These are phyloP conservation scores for Hydropotes inermis DNA, from an alignment of 2,113 vertebrate genomes.

Conservation along the genomic window DNA sequence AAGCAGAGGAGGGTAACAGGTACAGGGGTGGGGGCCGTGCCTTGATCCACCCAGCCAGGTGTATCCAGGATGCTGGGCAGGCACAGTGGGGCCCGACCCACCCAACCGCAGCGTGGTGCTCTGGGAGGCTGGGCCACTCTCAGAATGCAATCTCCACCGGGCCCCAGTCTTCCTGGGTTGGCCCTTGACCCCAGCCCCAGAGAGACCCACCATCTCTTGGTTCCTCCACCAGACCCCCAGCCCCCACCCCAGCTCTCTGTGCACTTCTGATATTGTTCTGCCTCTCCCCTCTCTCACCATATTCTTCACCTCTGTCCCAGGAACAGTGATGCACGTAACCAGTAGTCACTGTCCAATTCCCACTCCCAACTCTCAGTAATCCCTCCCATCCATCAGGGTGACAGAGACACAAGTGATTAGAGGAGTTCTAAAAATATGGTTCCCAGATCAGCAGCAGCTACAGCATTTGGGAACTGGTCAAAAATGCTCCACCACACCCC, in stretches of 20 bases:
- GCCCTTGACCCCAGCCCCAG: background rate
- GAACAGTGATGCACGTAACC: background rate
- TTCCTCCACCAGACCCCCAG: background rate
- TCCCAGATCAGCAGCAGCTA: background rate
- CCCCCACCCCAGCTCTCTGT: background rate
- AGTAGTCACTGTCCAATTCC: background rate
- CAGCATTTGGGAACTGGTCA: background rate
- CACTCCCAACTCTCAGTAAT: background rate
- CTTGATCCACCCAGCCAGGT: accelerated
- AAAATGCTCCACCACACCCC: no score
- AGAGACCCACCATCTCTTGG: background rate
- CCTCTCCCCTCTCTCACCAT: background rate
- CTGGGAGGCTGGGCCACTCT: background rate
- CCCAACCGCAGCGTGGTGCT: accelerated
- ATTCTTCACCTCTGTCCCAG: background rate
- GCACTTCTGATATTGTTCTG: background rate
- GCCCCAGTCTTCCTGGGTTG: background rate
- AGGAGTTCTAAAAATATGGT: background rate
- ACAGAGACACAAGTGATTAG: background rate
- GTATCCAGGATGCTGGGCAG: background rate
- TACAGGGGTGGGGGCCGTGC: accelerated
- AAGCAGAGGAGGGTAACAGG: background rate
- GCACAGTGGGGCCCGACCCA: accelerated
- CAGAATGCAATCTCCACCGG: accelerated
- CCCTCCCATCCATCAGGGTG: background rate